phyloP scores from a whole-genome alignment of 2,888 invertebrate species.

The Polydesmus complanatus region DNA sequence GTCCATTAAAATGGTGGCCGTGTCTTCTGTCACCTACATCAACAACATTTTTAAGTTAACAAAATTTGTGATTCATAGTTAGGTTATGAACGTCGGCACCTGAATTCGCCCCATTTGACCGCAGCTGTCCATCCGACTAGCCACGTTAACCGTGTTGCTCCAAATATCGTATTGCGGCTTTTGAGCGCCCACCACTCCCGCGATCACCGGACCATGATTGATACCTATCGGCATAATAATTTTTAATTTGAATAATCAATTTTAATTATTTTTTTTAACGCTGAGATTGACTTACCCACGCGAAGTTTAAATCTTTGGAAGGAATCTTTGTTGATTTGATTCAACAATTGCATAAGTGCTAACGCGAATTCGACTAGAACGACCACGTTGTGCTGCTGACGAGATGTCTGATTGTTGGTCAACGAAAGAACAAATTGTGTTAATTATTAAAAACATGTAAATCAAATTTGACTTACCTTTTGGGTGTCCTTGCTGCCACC shows the following conservation, averaged over 20 bases:
- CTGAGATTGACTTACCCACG: slow-evolving; percentile 51
- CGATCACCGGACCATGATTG: slow-evolving; percentile 82
- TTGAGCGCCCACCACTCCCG: slow-evolving; percentile 91
- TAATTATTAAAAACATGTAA: neutral
- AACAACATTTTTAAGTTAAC: slow-evolving; percentile 1
- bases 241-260: neutral
- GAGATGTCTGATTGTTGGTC: no score
- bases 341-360: slow-evolving; percentile 77
- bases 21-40: slow-evolving; percentile 58
- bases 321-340: slow-evolving; percentile 89
- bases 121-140: slow-evolving; percentile 89
- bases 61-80: neutral
- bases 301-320: slow-evolving; percentile 90
- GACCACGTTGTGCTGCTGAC: slow-evolving; percentile 57
- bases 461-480: slow-evolving; percentile 25
- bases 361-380: slow-evolving; percentile 89
- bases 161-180: slow-evolving; percentile 98
- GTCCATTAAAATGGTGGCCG: slow-evolving; percentile 65
- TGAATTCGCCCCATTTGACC: slow-evolving; percentile 77
- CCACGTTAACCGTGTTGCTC: slow-evolving; percentile 74
- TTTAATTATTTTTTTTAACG: neutral
- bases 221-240: no score
- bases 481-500: slow-evolving; percentile 67
- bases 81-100: slow-evolving; percentile 40
- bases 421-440: neutral